These are phyloP conservation scores for Caenorhabditis afra DNA, from an alignment of 2,888 invertebrate species.

Conservation along the genomic window DNA sequence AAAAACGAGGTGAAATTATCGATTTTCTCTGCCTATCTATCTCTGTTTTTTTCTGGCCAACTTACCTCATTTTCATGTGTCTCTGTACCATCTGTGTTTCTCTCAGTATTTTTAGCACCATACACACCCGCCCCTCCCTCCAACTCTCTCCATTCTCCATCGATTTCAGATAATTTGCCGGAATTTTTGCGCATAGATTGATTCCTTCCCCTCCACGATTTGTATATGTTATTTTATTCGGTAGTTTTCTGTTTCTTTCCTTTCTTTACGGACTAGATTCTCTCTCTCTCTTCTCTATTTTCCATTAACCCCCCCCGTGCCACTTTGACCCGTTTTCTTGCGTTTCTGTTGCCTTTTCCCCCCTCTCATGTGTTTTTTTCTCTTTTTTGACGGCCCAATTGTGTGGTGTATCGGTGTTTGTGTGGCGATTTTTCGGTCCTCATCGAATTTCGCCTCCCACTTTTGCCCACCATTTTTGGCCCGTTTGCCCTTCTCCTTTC, in stretches of 20 bases:
- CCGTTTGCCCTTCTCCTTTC: too few relatives aligned
- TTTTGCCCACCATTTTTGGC: too few relatives aligned
- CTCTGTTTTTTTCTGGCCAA: slow-evolving; percentile 19
- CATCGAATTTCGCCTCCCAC: too few relatives aligned
- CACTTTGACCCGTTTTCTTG: neutral
- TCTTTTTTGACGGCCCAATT: too few relatives aligned
- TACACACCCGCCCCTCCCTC: too few relatives aligned
- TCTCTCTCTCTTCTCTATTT: slow-evolving; percentile 1
- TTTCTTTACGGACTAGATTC: slow-evolving; percentile 10
- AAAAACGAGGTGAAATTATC: neutral
- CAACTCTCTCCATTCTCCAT: too few relatives aligned
- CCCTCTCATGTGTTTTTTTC: neutral
- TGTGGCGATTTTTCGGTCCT: too few relatives aligned
- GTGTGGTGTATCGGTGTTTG: too few relatives aligned
- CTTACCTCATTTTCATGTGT: neutral
- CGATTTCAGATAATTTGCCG: too few relatives aligned
- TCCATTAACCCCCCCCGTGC: slow-evolving; percentile 1
- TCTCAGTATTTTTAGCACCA: slow-evolving; percentile 26
- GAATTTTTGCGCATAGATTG: too few relatives aligned
- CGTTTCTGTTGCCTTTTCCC: neutral
- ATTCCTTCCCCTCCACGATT: too few relatives aligned
- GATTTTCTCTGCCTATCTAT: neutral
- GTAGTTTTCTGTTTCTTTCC: neutral
- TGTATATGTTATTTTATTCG: too few relatives aligned
- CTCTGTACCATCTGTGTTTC: slow-evolving; percentile 6